These are phyloP conservation scores for Cuniculus paca DNA, from an alignment of 2,797 vertebrate species.

Conservation along the genomic window DNA sequence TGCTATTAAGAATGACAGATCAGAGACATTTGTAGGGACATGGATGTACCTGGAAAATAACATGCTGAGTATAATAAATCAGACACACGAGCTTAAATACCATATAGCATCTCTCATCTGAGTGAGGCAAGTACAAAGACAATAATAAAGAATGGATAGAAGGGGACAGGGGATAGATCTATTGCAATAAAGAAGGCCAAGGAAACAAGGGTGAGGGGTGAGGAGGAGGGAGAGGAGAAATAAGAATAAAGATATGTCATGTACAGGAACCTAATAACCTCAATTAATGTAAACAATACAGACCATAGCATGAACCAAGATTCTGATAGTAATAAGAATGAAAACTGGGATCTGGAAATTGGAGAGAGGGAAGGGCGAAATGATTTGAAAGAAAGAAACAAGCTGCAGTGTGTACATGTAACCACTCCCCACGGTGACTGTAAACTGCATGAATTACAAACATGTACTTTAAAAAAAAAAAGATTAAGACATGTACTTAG, in stretches of 20 bases:
- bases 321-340: neutral
- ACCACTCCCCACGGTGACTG: neutral
- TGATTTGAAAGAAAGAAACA: neutral
- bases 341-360: neutral
- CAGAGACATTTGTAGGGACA: neutral
- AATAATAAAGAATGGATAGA: neutral
- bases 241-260: neutral
- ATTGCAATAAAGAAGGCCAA: neutral
- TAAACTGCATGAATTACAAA: neutral
- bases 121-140: neutral
- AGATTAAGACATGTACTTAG: neutral
- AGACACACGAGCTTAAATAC: neutral
- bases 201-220: neutral
- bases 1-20: neutral
- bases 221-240: neutral
- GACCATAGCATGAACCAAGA: neutral
- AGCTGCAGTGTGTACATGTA: neutral
- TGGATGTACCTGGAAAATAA: neutral
- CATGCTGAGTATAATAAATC: neutral
- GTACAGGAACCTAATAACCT: neutral
- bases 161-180: neutral
- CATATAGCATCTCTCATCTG: neutral
- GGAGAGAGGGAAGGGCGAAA: neutral
- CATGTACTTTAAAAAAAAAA: neutral
- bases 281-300: neutral